phyloP scores from a whole-genome alignment of 2,797 vertebrate species.

The Myripristis jacobus region DNA sequence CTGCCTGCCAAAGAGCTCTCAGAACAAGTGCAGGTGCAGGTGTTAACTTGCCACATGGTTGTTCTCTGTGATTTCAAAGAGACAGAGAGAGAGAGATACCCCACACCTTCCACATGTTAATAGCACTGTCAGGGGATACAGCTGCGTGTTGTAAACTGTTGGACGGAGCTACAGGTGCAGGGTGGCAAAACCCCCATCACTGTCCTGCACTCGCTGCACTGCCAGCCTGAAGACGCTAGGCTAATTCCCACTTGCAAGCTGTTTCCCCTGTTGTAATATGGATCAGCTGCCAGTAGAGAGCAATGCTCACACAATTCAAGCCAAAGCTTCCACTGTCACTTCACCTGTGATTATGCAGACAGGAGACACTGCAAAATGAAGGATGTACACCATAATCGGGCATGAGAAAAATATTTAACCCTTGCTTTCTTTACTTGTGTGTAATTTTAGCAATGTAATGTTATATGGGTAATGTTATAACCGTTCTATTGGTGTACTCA shows the following conservation, averaged over 20 bases:
- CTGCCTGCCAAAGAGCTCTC: not conserved
- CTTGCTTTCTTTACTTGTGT: not conserved
- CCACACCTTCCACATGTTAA: constrained; percentile 13
- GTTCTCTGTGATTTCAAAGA: constrained; percentile 14
- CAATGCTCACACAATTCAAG: constrained; percentile 64
- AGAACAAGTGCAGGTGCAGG: not conserved
- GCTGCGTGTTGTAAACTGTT: constrained; percentile 24
- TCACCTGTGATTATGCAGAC: not conserved
- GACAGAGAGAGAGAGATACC: not conserved
- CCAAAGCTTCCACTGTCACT: constrained; percentile 11
- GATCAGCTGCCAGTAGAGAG: constrained; percentile 73
- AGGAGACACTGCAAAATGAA: not conserved
- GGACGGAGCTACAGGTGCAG: constrained; percentile 26
- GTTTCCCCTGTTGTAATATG: constrained; percentile 45
- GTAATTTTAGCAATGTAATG: constrained; percentile 14
- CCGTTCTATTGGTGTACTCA: constrained; percentile 4
- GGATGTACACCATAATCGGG: constrained; percentile 4
- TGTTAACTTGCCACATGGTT: constrained; percentile 10
- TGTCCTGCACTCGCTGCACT: not conserved
- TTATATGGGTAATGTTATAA: not conserved
- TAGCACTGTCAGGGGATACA: constrained; percentile 7
- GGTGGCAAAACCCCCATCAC: constrained; percentile 26
- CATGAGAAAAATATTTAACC: not conserved
- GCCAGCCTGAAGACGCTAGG: constrained; percentile 12
- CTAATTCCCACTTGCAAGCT: constrained; percentile 9